Evolutionary conservation across 2,113 vertebrate species (phyloP), one percentile per base, ranked within the genome.

Genomic region (Myiozetetes cayanensis): DNA sequence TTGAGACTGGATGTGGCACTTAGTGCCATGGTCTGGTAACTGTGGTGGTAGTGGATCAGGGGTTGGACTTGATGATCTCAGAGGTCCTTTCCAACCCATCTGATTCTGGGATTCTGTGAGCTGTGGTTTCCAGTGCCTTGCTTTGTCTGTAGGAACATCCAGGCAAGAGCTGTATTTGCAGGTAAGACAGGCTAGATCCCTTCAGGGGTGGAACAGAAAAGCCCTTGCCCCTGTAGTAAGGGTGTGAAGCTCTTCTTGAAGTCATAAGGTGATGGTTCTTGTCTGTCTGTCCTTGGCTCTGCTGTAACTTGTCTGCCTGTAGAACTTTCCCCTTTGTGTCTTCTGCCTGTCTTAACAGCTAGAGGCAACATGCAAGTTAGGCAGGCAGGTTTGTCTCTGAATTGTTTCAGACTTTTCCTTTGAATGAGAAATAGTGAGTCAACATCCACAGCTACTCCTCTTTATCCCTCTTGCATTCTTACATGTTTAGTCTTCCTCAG

Each of bases 71-170:
- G 43, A 43, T 43, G 43, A 15, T 16, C 43, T 43, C 43, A 43
- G 43, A 43, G 43, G 43, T 14, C 43, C 43, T 43, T 43, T 43
- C 43, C 43, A 43, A 43, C 43, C 43, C 43, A 16, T 43, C 43
- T 43, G 43, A 43, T 43, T 16, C 43, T 43, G 43, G 14, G 43
- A 43, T 43, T 43, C 43, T 15, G 41, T 41, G 31, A 58, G 56
- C 61, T 2, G 3, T 50, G 61, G 10, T 43, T 50, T 37, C 50
- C 20, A 10, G 16, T 44, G 33, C 33, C 24, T 79, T 35, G 25
- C 49, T 46, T 63, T 0, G 0, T 56, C 72, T 11, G 0, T 13
- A 12, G 72, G 67, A 41, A 65, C 46, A 39, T 56, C 30, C 35
- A 56, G 44, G 62, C 25, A 66, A 10, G 58, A 80, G 22, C 0